Base-by-base conservation (phyloP, 1,140 invertebrate genomes). In the Limonius californicus region DNA sequence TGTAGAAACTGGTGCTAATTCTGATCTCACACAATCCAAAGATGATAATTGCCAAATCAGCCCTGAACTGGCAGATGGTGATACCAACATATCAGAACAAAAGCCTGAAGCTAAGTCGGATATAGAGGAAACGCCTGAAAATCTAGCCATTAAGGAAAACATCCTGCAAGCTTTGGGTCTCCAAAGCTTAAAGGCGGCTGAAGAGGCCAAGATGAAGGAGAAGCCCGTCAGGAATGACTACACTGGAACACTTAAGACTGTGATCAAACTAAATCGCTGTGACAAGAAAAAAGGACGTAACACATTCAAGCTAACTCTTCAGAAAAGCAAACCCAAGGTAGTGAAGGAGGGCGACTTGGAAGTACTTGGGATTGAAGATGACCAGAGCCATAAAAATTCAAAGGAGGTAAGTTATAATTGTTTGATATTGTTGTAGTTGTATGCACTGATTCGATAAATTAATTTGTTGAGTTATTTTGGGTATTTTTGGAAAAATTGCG, bases 251-350 rank as follows among this genome's bases (percentile, higher is more conserved):
- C 70, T 91, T 39, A 92, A 91, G 69, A 90, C 89, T 16, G 84
- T 91, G 39, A 91, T 92, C 59, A 89, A 90, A 74, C 69, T 88
- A 53, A 87, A 88, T 59, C 76, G 83, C 7, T 80, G 80, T 70
- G 77, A 81, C 32, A 81, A 83, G 60, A 80, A 81, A 57, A 87
- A 87, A 76, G 82, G 80, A 30, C 80, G 87, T 42, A 88, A 85
- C 61, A 85, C 87, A 0, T 74, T 91, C 47, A 91, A 90, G 71
- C 89, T 91, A 87, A 89, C 89, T 47, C 83, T 91, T 72, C 89
- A 90, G 72, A 89, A 90, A 71, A 79, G 79, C 12, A 83, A 84
- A 65, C 71, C 71, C 0, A 79, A 78, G 56, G 77, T 80, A n/a
- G n/a, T 39, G 21, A 70, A 78, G 6, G 80, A 79, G 15, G 80